phyloP scores from a whole-genome alignment of 2,113 vertebrate species.

The Dasypus novemcinctus region DNA sequence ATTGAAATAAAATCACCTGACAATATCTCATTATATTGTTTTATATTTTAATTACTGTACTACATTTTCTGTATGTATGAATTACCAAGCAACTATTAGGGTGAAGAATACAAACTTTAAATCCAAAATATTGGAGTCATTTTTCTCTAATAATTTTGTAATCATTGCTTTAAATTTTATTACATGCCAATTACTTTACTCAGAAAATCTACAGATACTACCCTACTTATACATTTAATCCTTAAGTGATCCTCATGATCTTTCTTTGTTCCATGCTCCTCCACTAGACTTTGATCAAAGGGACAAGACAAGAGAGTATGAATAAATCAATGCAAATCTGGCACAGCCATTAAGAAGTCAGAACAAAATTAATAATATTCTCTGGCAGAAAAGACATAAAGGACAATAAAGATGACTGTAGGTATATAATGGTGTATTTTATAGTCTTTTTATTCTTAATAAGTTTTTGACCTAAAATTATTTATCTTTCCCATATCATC shows the following conservation, averaged over 20 bases:
- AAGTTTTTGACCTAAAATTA: slow-evolving; percentile 4
- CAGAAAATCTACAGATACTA: not conserved
- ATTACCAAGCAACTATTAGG: slow-evolving; percentile 30
- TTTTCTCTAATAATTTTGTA: not conserved
- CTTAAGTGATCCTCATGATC: not conserved
- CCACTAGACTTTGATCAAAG: not conserved
- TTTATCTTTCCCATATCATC: not conserved
- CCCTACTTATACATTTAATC: not conserved
- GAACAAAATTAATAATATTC: not conserved
- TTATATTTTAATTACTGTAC: slow-evolving; percentile 37
- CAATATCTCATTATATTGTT: not conserved
- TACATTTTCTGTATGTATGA: slow-evolving; percentile 26
- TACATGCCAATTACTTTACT: not conserved
- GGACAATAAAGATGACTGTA: not conserved
- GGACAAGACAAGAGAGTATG: not conserved
- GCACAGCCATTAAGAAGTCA: not conserved
- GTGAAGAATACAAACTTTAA: slow-evolving; percentile 21
- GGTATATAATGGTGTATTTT: not conserved
- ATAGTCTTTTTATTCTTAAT: slow-evolving; percentile 32
- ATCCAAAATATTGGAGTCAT: not conserved
- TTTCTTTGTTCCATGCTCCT: not conserved
- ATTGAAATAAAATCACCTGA: not conserved
- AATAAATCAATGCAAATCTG: not conserved
- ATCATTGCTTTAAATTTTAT: slow-evolving; percentile 8
- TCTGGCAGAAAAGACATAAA: slow-evolving; percentile 7